Conservation (phyloP, 2,113 vertebrate genomes). For the Elaphurus davidianus region DNA sequence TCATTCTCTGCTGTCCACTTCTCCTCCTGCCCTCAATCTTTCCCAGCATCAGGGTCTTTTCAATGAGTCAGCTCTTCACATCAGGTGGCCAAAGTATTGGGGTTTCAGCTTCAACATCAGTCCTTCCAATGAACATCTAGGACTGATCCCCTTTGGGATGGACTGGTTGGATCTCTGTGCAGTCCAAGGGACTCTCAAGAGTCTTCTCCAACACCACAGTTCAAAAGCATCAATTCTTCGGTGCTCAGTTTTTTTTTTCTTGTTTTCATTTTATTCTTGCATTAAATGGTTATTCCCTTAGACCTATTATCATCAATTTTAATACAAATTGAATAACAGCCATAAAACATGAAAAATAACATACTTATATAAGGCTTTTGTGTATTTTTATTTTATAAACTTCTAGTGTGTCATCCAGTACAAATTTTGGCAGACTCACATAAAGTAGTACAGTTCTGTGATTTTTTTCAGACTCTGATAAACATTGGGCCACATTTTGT, state of each 20-base stretch:
- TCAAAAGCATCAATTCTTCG: too few relatives aligned
- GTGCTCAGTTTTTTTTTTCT: background rate
- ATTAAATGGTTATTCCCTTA: slow-evolving; percentile 26
- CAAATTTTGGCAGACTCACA: slow-evolving; percentile 49
- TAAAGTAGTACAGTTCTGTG: slow-evolving; percentile 3
- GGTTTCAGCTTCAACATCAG: too few relatives aligned
- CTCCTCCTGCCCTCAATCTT: too few relatives aligned
- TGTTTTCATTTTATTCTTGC: slow-evolving; percentile 39
- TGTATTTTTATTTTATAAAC: slow-evolving; percentile 58
- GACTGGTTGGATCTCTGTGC: too few relatives aligned
- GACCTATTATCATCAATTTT: slow-evolving; percentile 20
- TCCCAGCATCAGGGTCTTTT: too few relatives aligned
- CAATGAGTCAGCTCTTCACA: too few relatives aligned
- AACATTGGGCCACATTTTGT: slow-evolving; percentile 24
- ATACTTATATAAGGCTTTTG: slow-evolving; percentile 31
- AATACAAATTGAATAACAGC: slow-evolving; percentile 29
- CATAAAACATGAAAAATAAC: slow-evolving; percentile 17
- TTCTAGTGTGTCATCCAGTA: slow-evolving; percentile 44
- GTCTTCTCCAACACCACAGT: too few relatives aligned
- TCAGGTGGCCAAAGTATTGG: too few relatives aligned
- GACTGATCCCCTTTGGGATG: too few relatives aligned
- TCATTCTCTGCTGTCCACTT: too few relatives aligned
- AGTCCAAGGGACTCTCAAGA: too few relatives aligned
- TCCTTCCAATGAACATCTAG: too few relatives aligned
- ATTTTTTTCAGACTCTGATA: slow-evolving; percentile 36